Conservation (phyloP, 2,797 vertebrate genomes). For the Delichon dasypus region DNA sequence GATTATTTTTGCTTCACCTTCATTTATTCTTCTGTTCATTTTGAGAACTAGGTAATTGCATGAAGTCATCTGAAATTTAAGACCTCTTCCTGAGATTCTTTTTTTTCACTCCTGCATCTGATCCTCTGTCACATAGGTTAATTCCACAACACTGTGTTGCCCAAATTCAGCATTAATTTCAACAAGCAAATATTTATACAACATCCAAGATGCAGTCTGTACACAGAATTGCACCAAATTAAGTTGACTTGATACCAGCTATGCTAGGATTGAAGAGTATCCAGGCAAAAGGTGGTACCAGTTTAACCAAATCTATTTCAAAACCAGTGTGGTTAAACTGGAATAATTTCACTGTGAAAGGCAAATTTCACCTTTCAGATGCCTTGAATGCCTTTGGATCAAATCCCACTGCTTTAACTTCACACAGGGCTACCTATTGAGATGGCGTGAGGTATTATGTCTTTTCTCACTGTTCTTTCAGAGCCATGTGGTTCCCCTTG, state of each 20-base stretch:
- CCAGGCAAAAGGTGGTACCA: neutral
- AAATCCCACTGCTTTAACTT: neutral
- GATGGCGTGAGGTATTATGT: neutral
- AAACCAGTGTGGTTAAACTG: neutral
- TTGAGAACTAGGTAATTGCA: neutral
- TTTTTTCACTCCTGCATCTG: neutral
- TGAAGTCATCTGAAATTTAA: neutral
- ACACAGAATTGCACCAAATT: neutral
- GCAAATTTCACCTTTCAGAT: neutral
- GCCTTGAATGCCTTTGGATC: neutral
- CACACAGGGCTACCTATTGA: neutral
- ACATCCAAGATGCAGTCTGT: neutral
- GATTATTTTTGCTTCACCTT: neutral
- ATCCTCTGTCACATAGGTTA: neutral
- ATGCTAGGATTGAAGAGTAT: neutral
- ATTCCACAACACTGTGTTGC: neutral
- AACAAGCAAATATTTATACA: conserved; percentile 32
- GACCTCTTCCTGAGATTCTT: neutral
- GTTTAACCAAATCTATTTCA: neutral
- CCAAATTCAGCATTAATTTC: neutral
- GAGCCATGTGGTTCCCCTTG: neutral
- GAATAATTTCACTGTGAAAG: neutral
- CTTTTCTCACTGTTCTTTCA: neutral
- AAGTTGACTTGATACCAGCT: neutral
- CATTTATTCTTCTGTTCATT: neutral